Base-by-base conservation (phyloP, 2,888 invertebrate species). In the Melanotus villosus region DNA sequence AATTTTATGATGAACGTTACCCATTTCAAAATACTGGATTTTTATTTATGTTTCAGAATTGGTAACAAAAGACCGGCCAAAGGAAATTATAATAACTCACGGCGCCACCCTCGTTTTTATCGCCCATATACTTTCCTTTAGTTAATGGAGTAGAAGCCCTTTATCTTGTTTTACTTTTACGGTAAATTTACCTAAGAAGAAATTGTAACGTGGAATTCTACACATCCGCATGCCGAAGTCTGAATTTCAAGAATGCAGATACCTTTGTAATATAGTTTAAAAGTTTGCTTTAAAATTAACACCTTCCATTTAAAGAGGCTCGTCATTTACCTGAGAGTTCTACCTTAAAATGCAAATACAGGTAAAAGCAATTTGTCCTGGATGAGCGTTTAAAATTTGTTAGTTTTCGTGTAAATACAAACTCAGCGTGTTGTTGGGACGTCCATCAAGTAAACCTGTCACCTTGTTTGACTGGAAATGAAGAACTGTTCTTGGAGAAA, bases 61-160 rank as follows among this genome's bases (percentile, higher is more conserved):
- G 19, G 16, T n/a, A 23, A 50, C 34, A 50, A 62, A 62, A 50
- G 62, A 52, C 9, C 14, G 14, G 36, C 26, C 26, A 38, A 41
- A 26, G n/a, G n/a, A n/a, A 41, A 41, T 57, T 38, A 52, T 26
- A 52, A 62, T 52, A 62, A 50, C 26, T 50, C 23, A 16, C 52
- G 62, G 62, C 62, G 62, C 62, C 62, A 52, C 62, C 50, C 52
- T 36, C 34, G 34, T 47, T 60, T n/a, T 60, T 60, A 60, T 47
- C 47, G 47, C 60, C 32, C 21, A 32, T 16, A 21, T 38, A 62
- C 26, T 38, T 47, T 47, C 32, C 30, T 14, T 32, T 1, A 10
- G 16, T 52, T 52, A 32, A 52, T 52, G 52, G 52, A 9, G 30
- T 34, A 57, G 32, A 57, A 23, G 38, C 36, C 1, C 2, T 52